phyloP scores from a whole-genome alignment of 2,797 vertebrate species.

The Crocidura indochinensis region DNA sequence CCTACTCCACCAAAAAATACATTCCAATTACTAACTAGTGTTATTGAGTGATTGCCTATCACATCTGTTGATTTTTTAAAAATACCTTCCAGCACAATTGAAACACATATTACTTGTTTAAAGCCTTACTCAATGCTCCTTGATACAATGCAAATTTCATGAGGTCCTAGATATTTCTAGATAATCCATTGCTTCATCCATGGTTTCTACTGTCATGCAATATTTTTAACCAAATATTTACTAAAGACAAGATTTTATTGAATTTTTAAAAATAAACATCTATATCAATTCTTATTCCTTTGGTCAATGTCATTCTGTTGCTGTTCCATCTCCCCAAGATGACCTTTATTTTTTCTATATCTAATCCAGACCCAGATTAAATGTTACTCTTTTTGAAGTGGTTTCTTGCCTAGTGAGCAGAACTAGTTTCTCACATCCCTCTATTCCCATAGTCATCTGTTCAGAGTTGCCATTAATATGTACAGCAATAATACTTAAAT shows the following conservation, averaged over 20 bases:
- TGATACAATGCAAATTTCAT: background rate
- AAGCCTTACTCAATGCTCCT: background rate
- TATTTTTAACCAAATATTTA: no score
- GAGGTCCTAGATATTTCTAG: background rate
- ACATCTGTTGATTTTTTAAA: background rate
- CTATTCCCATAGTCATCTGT: background rate
- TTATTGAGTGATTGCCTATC: background rate
- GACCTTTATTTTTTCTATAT: background rate
- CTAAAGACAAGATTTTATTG: no score
- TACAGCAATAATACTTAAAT: background rate
- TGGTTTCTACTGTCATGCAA: no score
- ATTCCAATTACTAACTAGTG: background rate
- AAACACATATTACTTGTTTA: background rate
- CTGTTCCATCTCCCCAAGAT: background rate
- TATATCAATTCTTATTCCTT: no score
- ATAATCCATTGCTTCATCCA: background rate
- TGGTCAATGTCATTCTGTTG: background rate
- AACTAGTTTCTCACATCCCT: background rate
- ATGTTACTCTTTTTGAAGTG: background rate
- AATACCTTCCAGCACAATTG: background rate
- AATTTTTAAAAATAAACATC: no score
- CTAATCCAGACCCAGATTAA: background rate
- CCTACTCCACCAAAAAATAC: background rate
- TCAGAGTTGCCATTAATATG: background rate
- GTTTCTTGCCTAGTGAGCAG: slow-evolving; percentile 9